Percentiles rank a stretch among this genome's conserved stretches.
Evolutionary conservation across 2,113 vertebrate species (phyloP).

Genomic region (Helogale parvula): DNA sequence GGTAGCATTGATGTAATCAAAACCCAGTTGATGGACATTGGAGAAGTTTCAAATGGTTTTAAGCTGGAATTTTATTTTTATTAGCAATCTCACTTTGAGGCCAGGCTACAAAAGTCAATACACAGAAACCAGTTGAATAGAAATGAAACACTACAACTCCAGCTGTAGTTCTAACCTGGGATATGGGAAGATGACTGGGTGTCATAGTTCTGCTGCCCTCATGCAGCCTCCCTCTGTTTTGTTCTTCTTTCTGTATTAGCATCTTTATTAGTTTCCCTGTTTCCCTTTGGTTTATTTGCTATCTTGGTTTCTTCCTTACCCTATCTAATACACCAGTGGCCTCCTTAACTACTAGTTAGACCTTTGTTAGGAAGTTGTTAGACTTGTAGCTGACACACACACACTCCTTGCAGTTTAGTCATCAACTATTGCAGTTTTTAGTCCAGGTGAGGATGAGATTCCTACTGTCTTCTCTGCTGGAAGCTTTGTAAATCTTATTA

Average conservation of each 20-base stretch:
- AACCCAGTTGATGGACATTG: not conserved
- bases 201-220: not conserved
- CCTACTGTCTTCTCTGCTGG: not conserved
- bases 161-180: conserved; percentile 10
- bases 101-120: not conserved
- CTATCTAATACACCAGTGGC: not conserved
- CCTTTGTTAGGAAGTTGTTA: conserved; percentile 24
- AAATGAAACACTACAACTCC: not conserved
- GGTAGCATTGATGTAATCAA: not conserved
- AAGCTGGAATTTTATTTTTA: conserved; percentile 39
- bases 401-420: not conserved
- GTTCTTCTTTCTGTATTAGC: conserved; percentile 38
- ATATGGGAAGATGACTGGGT: not conserved
- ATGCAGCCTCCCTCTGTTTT: not conserved
- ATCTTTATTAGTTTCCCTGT: not conserved
- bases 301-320: not conserved
- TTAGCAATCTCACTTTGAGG: conserved; percentile 28
- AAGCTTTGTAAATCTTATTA: not conserved
- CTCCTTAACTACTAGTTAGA: conserved; percentile 10
- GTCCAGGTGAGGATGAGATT: not conserved
- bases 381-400: not conserved
- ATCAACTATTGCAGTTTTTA: not conserved
- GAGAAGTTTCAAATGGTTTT: conserved; percentile 12
- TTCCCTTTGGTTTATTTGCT: not conserved
- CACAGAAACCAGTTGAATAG: not conserved